Percentiles rank a stretch among this genome's conserved stretches.
phyloP scores from a whole-genome alignment of 2,113 vertebrate species.

The Falco punctatus region DNA sequence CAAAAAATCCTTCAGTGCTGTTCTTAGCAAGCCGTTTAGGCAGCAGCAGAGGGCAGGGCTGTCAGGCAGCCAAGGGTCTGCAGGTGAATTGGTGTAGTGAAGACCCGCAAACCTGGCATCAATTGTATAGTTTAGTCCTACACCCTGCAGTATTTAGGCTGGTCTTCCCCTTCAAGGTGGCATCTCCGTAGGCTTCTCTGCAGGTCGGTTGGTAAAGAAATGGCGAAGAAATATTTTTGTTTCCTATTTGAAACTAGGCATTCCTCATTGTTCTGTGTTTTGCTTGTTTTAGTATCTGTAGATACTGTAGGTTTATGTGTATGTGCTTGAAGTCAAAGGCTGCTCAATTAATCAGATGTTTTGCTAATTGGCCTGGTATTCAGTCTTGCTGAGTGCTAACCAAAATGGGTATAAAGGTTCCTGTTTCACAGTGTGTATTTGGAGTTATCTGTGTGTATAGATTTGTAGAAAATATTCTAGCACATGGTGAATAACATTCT shows the following conservation, averaged over 20 bases:
- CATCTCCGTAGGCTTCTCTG: not conserved
- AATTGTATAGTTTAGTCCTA: not conserved
- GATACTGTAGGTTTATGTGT: not conserved
- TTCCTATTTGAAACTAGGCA: not conserved
- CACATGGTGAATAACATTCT: not conserved
- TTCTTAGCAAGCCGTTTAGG: not conserved
- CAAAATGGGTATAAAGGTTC: not conserved
- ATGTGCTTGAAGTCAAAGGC: not conserved
- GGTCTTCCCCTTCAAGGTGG: not conserved
- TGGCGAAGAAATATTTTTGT: not conserved
- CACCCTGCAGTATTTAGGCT: not conserved
- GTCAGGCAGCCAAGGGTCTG: not conserved
- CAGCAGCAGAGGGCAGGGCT: not conserved
- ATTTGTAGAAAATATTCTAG: not conserved
- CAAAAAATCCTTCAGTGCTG: not conserved
- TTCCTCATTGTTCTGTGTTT: not conserved
- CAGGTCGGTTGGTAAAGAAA: not conserved
- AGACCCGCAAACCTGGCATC: not conserved
- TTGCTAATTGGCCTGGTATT: not conserved
- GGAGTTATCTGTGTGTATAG: not conserved
- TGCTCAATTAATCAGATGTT: not conserved
- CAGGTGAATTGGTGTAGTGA: not conserved
- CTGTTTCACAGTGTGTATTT: not conserved
- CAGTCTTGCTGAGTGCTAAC: not conserved
- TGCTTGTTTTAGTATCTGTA: not conserved